Evolutionary conservation across 2,797 vertebrate species (phyloP), one percentile per base, ranked within the genome.

Genomic region (Cetoscarus ocellatus): DNA sequence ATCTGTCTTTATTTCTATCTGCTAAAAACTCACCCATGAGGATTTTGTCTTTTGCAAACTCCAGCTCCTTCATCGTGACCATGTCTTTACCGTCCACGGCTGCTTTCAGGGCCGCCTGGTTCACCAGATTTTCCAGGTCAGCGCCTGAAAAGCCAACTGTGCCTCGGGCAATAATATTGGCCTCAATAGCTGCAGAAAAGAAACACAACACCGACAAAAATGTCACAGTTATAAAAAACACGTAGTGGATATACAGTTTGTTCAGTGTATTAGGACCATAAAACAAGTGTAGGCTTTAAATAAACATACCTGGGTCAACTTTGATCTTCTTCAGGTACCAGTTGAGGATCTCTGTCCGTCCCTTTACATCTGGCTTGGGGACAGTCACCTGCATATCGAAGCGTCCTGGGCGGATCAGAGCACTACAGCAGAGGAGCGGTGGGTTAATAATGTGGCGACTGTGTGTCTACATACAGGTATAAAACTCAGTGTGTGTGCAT

Each of bases 361-460:
- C 98, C 85, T 93, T 99, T 42, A 99, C 96, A 61, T 99, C 98
- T 61, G 98, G 98, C 86, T 96, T 96, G 57, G 98, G 97, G 70
- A 99, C 97, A 8, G 97, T 99, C 79, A 99, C 97, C 91, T 99
- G 97, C 97, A 98, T 99, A 88, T 99, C 98, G 86, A 99, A 99
- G 27, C 97, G 96, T 52, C 98, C 98, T 5, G 98, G 98, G 61
- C 97, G 96, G 88, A 99, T 95, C 87, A 99, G 94, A 73, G 98
- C 97, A 72, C 98, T 99, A 8, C 42, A 63, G 50, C 19, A 27
- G 14, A 18, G 62, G 2, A 52, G 34, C 39, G 40, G 61, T 5
- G 40, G 15, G 36, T 82, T 15, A 57, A 45, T 36, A 36, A 57
- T 48, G 60, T 0, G 60, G 15, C 27, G 12, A 59, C 1, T 3